Conservation (phyloP, 2,888 invertebrate species). For the Cerastoderma edule region DNA sequence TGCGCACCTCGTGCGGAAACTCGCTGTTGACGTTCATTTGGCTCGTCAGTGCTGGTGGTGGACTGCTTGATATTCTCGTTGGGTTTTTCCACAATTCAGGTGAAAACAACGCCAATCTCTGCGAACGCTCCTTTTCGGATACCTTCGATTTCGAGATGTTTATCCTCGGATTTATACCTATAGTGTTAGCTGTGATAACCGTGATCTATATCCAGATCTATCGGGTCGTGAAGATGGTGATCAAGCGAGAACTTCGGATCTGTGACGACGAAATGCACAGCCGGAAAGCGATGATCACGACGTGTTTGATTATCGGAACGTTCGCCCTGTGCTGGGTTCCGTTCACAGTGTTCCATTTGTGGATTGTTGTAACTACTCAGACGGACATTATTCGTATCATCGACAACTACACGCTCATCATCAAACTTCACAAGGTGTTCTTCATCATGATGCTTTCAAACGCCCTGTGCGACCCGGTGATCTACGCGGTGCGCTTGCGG, state of each 20-base stretch:
- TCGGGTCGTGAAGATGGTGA: conserved; percentile 59
- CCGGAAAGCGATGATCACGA: conserved; percentile 74
- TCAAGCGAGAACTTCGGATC: conserved; percentile 42
- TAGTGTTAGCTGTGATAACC: conserved; percentile 70
- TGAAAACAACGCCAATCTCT: conserved; percentile 69
- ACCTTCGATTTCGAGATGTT: conserved; percentile 64
- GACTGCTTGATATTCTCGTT: conserved; percentile 59
- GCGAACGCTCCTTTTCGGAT: conserved; percentile 48
- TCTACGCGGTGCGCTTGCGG: conserved; percentile 72
- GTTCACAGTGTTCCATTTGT: conserved; percentile 69
- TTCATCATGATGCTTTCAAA: conserved; percentile 70
- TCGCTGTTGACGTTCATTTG: conserved; percentile 69
- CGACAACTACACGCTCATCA: conserved; percentile 42
- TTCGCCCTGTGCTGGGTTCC: conserved; percentile 78
- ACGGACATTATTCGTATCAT: conserved; percentile 53
- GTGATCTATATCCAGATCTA: conserved; percentile 73
- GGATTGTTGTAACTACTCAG: conserved; percentile 65
- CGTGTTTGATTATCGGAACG: conserved; percentile 75
- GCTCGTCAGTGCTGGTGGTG: conserved; percentile 64
- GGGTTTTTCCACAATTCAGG: conserved; percentile 16
- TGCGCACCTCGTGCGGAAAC: conserved; percentile 62
- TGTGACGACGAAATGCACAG: conserved; percentile 66
- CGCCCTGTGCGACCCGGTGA: conserved; percentile 71
- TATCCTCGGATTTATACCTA: conserved; percentile 66
- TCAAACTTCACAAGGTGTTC: conserved; percentile 66